A percentile compares a stretch with the other conserved stretches of the same genome.
Evolutionary conservation across 2,888 invertebrate genomes (phyloP).

Genomic region (Antitype chi): DNA sequence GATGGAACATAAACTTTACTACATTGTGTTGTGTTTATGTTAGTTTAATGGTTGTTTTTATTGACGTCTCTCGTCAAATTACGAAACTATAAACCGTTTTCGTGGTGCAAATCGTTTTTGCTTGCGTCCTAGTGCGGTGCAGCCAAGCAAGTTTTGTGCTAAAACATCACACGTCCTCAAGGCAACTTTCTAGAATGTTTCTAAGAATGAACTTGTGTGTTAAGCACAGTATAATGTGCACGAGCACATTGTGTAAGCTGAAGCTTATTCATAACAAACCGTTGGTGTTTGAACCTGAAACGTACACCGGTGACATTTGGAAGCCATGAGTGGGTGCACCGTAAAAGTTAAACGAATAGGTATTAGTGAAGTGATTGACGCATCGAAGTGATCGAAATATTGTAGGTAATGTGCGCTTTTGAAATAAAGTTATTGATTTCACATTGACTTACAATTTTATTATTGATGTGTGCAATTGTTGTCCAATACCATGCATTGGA

Average conservation of each 20-base stretch:
- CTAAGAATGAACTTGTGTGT: conserved; percentile 49
- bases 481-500: conserved; percentile 13
- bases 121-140: conserved; percentile 39
- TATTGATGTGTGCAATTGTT: too few relatives aligned
- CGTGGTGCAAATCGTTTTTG: conserved; percentile 43
- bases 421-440: conserved; percentile 34
- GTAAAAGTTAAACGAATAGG: conserved; percentile 29
- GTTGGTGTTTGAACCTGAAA: conserved; percentile 10
- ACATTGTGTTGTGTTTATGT: conserved; percentile 64
- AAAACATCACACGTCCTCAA: conserved; percentile 66
- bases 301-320: conserved; percentile 15
- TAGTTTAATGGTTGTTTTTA: conserved; percentile 56
- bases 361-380: conserved; percentile 33
- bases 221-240: conserved; percentile 25
- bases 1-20: conserved; percentile 59
- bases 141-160: conserved; percentile 45
- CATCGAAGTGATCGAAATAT: conserved; percentile 2
- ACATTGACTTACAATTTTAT: conserved; percentile 32
- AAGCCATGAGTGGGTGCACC: conserved; percentile 20
- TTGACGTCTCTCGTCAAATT: conserved; percentile 51
- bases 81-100: conserved; percentile 42
- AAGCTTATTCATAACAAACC: conserved; percentile 40
- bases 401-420: neutral
- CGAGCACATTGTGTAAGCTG: conserved; percentile 15
- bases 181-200: conserved; percentile 78